phyloP scores from a whole-genome alignment of 2,797 vertebrate genomes.

The Epinephelus coioides region DNA sequence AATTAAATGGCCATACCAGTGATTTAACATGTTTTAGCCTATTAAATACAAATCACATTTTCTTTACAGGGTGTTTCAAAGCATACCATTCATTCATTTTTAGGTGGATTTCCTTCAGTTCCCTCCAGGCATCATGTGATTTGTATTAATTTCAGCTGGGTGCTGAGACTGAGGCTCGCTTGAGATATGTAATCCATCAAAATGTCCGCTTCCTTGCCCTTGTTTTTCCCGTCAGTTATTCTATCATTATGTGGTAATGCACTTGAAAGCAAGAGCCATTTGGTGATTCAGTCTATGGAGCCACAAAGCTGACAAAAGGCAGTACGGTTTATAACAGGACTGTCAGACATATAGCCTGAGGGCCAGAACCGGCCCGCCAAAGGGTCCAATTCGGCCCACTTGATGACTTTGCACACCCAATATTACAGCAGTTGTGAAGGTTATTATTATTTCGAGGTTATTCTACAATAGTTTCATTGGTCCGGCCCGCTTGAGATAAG shows the following conservation, averaged over 20 bases:
- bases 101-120: not conserved
- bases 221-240: slow-evolving; percentile 49
- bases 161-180: slow-evolving; percentile 8
- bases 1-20: not conserved
- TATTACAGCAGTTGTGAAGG: too few relatives aligned
- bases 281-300: not conserved
- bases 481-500: too few relatives aligned
- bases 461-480: too few relatives aligned
- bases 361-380: too few relatives aligned
- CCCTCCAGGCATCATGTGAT: slow-evolving; percentile 25
- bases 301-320: not conserved
- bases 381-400: too few relatives aligned
- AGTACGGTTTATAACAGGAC: too few relatives aligned
- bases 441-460: too few relatives aligned
- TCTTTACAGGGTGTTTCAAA: not conserved
- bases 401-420: too few relatives aligned
- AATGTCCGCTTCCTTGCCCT: slow-evolving; percentile 34
- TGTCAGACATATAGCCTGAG: too few relatives aligned
- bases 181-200: slow-evolving; percentile 58
- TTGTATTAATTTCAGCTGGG: slow-evolving; percentile 41
- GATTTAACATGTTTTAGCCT: slow-evolving; percentile 3
- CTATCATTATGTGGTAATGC: slow-evolving; percentile 34
- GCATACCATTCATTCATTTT: not conserved
- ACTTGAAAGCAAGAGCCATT: slow-evolving; percentile 19
- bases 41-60: not conserved